Conservation (phyloP, 2,797 vertebrate species). For the Cottoperca gobio region DNA sequence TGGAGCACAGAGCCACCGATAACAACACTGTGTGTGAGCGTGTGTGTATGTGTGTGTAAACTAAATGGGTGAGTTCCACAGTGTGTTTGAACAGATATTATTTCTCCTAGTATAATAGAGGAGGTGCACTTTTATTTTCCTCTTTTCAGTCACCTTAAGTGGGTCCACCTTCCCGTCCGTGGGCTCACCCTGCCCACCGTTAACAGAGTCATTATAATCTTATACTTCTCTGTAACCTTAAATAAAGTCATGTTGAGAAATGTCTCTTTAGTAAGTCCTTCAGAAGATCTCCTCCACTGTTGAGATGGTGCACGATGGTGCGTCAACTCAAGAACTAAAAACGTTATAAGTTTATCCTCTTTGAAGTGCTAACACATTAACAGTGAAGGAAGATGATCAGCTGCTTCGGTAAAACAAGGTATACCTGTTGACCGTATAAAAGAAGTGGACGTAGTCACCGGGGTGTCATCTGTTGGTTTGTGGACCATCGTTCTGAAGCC, state of each 20-base stretch:
- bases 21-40: constrained; percentile 37
- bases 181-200: neutral
- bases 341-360: neutral
- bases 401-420: too few species aligned
- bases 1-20: constrained; percentile 78
- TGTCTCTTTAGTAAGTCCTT: neutral
- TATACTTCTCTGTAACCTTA: neutral
- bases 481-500: too few species aligned
- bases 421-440: too few species aligned
- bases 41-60: constrained; percentile 24
- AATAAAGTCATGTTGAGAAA: neutral
- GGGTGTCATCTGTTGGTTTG: too few species aligned
- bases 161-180: neutral
- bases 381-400: too few species aligned
- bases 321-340: neutral
- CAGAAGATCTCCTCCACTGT: neutral
- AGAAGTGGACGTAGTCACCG: too few species aligned
- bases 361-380: neutral
- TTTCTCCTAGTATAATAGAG: constrained; percentile 1
- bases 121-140: constrained; percentile 3
- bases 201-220: neutral
- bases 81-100: constrained; percentile 13
- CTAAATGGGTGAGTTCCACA: neutral
- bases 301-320: too few species aligned
- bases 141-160: neutral